Evolutionary conservation across 2,113 vertebrate species (phyloP), one percentile per base, ranked within the genome.

Genomic region (Cariama cristata): DNA sequence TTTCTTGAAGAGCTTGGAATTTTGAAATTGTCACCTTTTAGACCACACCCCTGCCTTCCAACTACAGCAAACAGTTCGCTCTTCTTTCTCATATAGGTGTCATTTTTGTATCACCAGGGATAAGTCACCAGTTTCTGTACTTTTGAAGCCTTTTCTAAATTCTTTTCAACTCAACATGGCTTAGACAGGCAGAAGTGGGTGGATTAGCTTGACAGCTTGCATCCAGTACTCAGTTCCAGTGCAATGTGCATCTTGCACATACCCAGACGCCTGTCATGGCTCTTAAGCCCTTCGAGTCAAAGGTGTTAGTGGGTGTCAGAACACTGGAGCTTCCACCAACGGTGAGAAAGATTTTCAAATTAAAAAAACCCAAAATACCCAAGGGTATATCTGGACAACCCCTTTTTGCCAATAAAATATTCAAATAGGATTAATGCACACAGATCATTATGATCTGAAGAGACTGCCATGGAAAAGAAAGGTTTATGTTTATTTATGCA

Each of bases 101-200:
- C 53, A 74, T 44, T 91, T 94, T 75, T 52, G 23, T 68, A 68
- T 67, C 77, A 79, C 26, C 32, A 47, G 38, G 15, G 76, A 93
- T 42, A 94, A 86, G 73, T 77, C 72, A 76, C 40, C 35, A 14
- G 15, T 59, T 93, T 60, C 47, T 86, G 66, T 74, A 67, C 68
- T 84, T 80, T 49, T 69, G 72, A 93, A 96, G 74, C 69, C 74
- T 94, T 85, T 94, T 81, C 86, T 86, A 53, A 84, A 79, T 91
- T 88, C 80, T 81, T 81, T 95, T 87, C 66, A 52, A 68, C 22
- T 88, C 89, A 84, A 23, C 87, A 75, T 75, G 84, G 80, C 79
- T 94, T 67, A 90, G 82, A 76, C 30, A 94, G 91, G 94, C 68
- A 96, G 76, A 84, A 89, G 91, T 90, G 74, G 80, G 95, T 40